Evolutionary conservation across 2,113 vertebrate genomes (phyloP).

Genomic region (Gavia stellata): DNA sequence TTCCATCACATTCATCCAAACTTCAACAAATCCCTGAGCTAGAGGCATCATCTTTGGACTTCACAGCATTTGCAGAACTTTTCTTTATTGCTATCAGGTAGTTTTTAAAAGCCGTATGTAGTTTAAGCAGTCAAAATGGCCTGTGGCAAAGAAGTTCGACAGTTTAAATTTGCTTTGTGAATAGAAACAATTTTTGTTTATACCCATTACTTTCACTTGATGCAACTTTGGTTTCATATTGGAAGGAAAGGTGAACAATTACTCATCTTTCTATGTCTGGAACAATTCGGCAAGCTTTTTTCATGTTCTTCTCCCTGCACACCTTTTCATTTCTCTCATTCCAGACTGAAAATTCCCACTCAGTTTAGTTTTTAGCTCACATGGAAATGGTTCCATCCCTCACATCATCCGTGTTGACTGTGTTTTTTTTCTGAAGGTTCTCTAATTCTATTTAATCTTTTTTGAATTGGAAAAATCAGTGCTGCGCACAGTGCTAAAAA

Average conservation of each 20-base stretch:
- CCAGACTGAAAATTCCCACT: not conserved
- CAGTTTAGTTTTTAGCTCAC: not conserved
- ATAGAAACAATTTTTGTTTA: not conserved
- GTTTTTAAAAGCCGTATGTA: not conserved
- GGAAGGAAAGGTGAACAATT: not conserved
- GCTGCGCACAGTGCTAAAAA: not conserved
- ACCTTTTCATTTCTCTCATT: not conserved
- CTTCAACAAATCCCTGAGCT: not conserved
- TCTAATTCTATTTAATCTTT: not conserved
- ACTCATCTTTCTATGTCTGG: not conserved
- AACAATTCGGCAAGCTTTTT: not conserved
- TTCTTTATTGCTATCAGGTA: not conserved
- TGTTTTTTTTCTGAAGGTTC: not conserved
- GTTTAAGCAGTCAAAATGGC: not conserved
- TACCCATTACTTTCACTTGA: not conserved
- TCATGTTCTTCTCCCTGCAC: not conserved
- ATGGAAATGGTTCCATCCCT: not conserved
- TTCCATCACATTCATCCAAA: not conserved
- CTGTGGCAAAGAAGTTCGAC: not conserved
- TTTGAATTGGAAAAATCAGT: not conserved
- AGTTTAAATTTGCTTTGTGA: not conserved
- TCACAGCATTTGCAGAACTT: not conserved
- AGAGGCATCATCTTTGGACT: not conserved
- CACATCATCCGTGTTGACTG: not conserved
- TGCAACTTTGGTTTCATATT: not conserved